Base-by-base conservation (phyloP, 2,888 invertebrate genomes). In the Choreutis nemorana region DNA sequence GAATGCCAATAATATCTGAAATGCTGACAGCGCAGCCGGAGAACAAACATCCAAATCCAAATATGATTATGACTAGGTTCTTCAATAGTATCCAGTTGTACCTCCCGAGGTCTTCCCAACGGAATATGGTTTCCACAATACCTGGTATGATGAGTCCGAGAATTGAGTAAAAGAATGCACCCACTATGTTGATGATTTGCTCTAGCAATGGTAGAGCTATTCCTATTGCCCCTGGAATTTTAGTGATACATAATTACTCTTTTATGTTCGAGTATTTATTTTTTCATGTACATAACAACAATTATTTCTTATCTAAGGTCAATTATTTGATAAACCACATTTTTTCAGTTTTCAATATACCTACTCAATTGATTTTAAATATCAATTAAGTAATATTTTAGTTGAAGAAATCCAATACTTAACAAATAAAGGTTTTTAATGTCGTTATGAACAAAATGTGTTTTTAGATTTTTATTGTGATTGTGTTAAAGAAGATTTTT, bases 121-220 rank as follows among this genome's bases (percentile, higher is more conserved):
- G 72, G 32, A 85, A 82, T 1, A 91, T 81, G 0, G 86, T 87
- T 44, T 92, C 89, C 1, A 91, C 72, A 2, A 88, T 60, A 1
- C 89, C 87, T n/a, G 91, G 91, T 23, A 90, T 84, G 34, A 87
- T 82, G 20, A 91, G 81, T 2, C 95, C 94, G 23, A 87, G 73
- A 9, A 85, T 81, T 1, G 89, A 87, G 48, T 87, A 86, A 46
- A 87, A 87, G 5, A 87, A 48, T 2, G 79, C 68, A 1, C 80
- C 80, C 0, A 79, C 79, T 2, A 80, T 46, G 38, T 73, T 73
- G 31, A 79, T 79, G 28, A 80, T 73, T 36, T 77, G 67, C 30
- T 79, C 79, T 31, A 80, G 41, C 55, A 68, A 66, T 1, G 80
- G 80, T 2, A 80, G 83, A 1, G 90, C 85, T 29, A 91, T 87